Conservation (phyloP, 92 coral and sea anemone genomes). For the Nematostella vectensis region DNA sequence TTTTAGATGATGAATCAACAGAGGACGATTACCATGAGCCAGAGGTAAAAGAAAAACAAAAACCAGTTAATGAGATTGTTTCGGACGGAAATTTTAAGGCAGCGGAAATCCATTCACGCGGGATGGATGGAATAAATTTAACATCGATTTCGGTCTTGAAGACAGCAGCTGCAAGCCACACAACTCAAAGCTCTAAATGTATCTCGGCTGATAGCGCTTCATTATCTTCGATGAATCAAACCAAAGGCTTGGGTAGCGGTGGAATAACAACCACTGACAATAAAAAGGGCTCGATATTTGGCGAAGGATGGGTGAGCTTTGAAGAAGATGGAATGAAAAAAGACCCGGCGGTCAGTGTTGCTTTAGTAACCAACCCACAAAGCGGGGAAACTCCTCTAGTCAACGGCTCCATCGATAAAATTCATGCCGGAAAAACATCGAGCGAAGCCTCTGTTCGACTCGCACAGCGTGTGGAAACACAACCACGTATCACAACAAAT, state of each 20-base stretch:
- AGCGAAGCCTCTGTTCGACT: neutral
- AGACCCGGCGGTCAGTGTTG: slow-evolving; percentile 5
- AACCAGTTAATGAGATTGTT: slow-evolving; percentile 2
- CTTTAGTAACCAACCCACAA: slow-evolving; percentile 19
- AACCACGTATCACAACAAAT: neutral
- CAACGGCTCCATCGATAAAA: slow-evolving; percentile 23
- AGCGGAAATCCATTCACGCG: slow-evolving; percentile 2
- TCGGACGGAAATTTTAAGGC: neutral
- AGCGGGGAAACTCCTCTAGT: slow-evolving; percentile 35
- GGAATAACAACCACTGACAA: neutral
- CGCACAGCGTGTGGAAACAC: neutral
- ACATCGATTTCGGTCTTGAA: slow-evolving; percentile 6
- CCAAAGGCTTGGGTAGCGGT: too few relatives aligned
- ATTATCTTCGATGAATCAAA: slow-evolving; percentile 4
- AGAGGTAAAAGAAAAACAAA: neutral
- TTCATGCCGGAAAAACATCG: slow-evolving; percentile 3
- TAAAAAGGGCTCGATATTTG: slow-evolving; percentile 3
- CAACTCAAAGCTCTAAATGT: slow-evolving; percentile 4
- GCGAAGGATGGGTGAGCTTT: slow-evolving; percentile 54
- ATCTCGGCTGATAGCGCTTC: slow-evolving; percentile 10
- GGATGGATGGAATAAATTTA: slow-evolving; percentile 10
- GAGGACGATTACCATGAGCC: slow-evolving; percentile 16
- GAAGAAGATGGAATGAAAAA: slow-evolving; percentile 33
- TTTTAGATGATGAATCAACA: slow-evolving; percentile 16
- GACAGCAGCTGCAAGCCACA: slow-evolving; percentile 22